These are phyloP conservation scores for Hippocampus kuda DNA, from an alignment of 2,797 vertebrate genomes.

Conservation along the genomic window DNA sequence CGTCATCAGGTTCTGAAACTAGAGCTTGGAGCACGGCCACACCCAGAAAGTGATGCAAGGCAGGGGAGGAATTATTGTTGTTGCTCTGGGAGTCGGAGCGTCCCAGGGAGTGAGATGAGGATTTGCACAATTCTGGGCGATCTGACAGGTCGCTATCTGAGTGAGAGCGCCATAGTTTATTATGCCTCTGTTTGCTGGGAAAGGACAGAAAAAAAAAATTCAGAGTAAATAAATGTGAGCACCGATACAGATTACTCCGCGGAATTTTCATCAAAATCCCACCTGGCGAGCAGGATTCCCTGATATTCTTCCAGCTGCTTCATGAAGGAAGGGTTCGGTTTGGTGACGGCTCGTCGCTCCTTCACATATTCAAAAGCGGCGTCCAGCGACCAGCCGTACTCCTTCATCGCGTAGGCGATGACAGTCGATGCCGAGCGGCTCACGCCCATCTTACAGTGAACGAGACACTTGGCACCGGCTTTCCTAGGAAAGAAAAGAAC, in stretches of 20 bases:
- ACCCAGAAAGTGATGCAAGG: slow-evolving; percentile 77
- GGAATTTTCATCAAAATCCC: slow-evolving; percentile 3
- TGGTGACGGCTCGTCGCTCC: slow-evolving; percentile 82
- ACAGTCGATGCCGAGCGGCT: slow-evolving; percentile 95
- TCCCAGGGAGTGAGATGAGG: slow-evolving; percentile 41
- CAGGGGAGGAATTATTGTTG: slow-evolving; percentile 64
- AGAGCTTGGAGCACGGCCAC: slow-evolving; percentile 68
- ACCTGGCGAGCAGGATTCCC: slow-evolving; percentile 95
- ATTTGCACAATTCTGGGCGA: slow-evolving; percentile 70
- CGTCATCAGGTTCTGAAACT: slow-evolving; percentile 28
- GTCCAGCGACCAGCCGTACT: slow-evolving; percentile 94
- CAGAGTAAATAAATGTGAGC: neutral
- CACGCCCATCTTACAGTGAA: slow-evolving; percentile 99
- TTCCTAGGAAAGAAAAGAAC: slow-evolving; percentile 65
- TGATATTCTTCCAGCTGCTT: slow-evolving; percentile 96
- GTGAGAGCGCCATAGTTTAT: slow-evolving; percentile 95
- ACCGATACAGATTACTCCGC: too few species aligned
- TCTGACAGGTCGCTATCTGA: slow-evolving; percentile 90
- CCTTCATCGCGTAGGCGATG: slow-evolving; percentile 98
- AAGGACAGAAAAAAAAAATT: slow-evolving; percentile 5
- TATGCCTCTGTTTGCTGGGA: slow-evolving; percentile 90
- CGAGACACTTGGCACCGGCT: slow-evolving; percentile 90
- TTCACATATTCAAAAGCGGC: slow-evolving; percentile 90
- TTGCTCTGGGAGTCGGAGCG: slow-evolving; percentile 60
- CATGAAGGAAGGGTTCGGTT: slow-evolving; percentile 97